These are phyloP conservation scores for Chelonoidis abingdonii DNA, from an alignment of 2,113 vertebrate species.

Conservation along the genomic window DNA sequence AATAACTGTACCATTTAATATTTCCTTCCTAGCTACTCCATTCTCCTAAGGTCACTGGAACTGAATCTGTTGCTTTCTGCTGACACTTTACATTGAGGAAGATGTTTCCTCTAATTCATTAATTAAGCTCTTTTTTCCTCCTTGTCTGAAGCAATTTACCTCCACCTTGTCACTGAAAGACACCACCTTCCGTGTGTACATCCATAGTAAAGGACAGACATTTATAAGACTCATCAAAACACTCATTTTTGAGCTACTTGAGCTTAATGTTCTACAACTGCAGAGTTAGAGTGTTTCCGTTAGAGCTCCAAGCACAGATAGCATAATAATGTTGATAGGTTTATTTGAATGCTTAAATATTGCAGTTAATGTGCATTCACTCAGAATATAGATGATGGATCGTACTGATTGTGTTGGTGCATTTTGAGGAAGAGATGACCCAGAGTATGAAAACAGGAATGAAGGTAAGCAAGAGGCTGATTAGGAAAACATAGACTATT, in stretches of 20 bases:
- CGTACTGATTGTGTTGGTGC: neutral
- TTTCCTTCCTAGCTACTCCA: neutral
- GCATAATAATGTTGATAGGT: conserved; percentile 5
- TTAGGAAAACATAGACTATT: neutral
- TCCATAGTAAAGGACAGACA: conserved; percentile 31
- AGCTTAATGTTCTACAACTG: conserved; percentile 54
- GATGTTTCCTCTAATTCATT: conserved; percentile 44
- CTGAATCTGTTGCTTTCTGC: conserved; percentile 30
- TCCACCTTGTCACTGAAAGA: conserved; percentile 58
- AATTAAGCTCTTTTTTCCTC: conserved; percentile 2
- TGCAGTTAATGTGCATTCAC: conserved; percentile 16
- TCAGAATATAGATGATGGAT: neutral
- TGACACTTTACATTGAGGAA: conserved; percentile 15
- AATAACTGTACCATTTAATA: neutral
- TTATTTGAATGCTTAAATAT: conserved; percentile 44
- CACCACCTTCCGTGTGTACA: conserved; percentile 44
- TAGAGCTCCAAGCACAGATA: conserved; percentile 12
- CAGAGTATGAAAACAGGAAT: neutral
- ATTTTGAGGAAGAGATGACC: neutral
- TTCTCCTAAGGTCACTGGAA: conserved; percentile 20
- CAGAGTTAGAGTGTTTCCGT: neutral
- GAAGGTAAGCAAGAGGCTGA: neutral
- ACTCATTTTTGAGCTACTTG: neutral
- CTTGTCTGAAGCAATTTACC: conserved; percentile 50
- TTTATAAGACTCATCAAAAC: conserved; percentile 31